Evolutionary conservation across 2,888 invertebrate species (phyloP).

Genomic region (Thecophora atra): DNA sequence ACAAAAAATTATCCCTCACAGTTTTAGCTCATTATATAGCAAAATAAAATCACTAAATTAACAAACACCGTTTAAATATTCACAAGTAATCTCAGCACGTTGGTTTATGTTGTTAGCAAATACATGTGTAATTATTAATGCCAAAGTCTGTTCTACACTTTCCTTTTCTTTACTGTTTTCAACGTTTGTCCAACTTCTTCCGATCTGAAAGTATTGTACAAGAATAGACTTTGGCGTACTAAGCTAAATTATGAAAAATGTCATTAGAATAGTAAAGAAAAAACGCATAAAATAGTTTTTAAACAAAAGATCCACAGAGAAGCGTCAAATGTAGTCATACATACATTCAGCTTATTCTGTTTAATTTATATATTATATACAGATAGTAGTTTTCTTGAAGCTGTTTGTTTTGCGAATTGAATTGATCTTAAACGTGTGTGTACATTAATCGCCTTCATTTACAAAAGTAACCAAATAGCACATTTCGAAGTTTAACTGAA

Average conservation of each 20-base stretch:
- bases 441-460: conserved; percentile 27
- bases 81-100: conserved; percentile 20
- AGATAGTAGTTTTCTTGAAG: no score
- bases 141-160: no score
- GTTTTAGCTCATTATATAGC: conserved; percentile 20
- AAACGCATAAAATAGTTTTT: neutral
- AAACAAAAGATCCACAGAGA: conserved; percentile 7
- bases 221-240: no score
- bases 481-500: no score
- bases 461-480: neutral
- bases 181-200: no score
- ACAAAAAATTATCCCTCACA: conserved; percentile 17
- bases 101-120: conserved; percentile 22
- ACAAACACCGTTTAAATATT: conserved; percentile 15
- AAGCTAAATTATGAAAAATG: neutral
- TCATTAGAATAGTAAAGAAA: neutral
- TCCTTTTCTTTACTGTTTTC: no score
- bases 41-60: conserved; percentile 26
- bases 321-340: neutral
- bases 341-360: neutral
- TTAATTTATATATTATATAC: no score
- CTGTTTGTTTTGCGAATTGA: conserved; percentile 5
- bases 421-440: no score
- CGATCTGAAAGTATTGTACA: no score
- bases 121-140: no score